A percentile compares a stretch with the other conserved stretches of the same genome.
Evolutionary conservation across 2,888 invertebrate genomes (phyloP).

Genomic region (Drosophila pullipes): DNA sequence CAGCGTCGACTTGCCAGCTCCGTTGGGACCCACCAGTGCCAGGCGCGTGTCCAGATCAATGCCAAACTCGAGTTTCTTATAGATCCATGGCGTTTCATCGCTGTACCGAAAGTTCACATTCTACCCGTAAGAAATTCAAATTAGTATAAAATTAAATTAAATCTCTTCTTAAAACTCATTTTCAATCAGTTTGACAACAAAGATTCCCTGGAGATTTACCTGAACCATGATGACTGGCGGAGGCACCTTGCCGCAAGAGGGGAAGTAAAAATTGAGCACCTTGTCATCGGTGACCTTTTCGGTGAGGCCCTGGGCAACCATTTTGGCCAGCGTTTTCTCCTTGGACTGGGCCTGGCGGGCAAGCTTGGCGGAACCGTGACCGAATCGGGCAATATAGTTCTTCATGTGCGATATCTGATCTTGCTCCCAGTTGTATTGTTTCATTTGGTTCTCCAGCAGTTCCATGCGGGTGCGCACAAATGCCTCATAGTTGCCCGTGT

Average conservation of each 20-base stretch:
- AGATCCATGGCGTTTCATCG: constrained; percentile 95
- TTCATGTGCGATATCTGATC: constrained; percentile 99
- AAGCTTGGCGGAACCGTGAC: constrained; percentile 99
- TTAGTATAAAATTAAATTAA: not conserved
- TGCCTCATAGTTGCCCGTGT: constrained; percentile 98
- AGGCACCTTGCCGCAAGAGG: constrained; percentile 97
- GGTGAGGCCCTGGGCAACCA: constrained; percentile 99
- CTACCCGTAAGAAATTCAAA: constrained; percentile 79
- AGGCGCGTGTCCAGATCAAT: constrained; percentile 98
- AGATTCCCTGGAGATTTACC: constrained; percentile 82
- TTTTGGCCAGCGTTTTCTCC: constrained; percentile 99
- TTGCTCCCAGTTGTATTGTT: constrained; percentile 99
- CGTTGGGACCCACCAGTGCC: constrained; percentile 98
- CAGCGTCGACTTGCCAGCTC: constrained; percentile 99
- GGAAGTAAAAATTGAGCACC: constrained; percentile 97
- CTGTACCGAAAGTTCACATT: constrained; percentile 98
- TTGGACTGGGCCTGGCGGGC: constrained; percentile 99
- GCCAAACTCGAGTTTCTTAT: constrained; percentile 99
- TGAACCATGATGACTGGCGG: constrained; percentile 99
- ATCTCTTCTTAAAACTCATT: not conserved
- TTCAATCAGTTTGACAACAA: no score
- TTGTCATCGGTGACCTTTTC: constrained; percentile 97
- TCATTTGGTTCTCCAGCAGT: constrained; percentile 98
- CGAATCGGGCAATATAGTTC: constrained; percentile 99
- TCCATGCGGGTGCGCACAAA: constrained; percentile 97